A percentile compares a stretch with the other conserved stretches of the same genome.
phyloP scores from a whole-genome alignment of 2,797 vertebrate species.

The Vultur gryphus region DNA sequence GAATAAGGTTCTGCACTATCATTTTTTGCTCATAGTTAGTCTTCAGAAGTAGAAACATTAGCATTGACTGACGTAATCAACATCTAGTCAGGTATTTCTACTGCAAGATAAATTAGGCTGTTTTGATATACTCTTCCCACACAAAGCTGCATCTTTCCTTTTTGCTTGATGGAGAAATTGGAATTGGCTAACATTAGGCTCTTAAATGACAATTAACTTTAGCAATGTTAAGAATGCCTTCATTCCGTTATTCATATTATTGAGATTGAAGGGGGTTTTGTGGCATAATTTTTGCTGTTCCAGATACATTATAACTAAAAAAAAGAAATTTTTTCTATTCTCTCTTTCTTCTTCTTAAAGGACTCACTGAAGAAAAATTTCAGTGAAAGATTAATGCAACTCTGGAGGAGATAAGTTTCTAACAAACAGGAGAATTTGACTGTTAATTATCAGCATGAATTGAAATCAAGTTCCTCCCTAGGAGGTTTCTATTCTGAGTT shows the following conservation, averaged over 20 bases:
- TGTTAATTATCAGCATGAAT: conserved; percentile 33
- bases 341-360: conserved; percentile 35
- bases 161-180: conserved; percentile 19
- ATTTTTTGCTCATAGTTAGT: not conserved
- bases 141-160: not conserved
- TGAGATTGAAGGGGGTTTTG: conserved; percentile 7
- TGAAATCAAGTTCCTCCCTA: conserved; percentile 13
- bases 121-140: conserved; percentile 23
- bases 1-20: not conserved
- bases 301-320: not conserved
- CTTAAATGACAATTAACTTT: conserved; percentile 34
- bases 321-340: not conserved
- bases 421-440: conserved; percentile 36
- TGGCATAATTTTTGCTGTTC: conserved; percentile 8
- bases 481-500: not conserved
- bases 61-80: not conserved
- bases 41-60: not conserved
- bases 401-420: conserved; percentile 33
- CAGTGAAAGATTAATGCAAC: conserved; percentile 49
- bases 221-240: conserved; percentile 34
- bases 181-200: conserved; percentile 34
- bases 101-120: not conserved
- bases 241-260: conserved; percentile 35
- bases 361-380: conserved; percentile 29
- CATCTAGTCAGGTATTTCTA: not conserved